Base-by-base conservation (phyloP, 1,140 invertebrate species). In the Colletes gigas region DNA sequence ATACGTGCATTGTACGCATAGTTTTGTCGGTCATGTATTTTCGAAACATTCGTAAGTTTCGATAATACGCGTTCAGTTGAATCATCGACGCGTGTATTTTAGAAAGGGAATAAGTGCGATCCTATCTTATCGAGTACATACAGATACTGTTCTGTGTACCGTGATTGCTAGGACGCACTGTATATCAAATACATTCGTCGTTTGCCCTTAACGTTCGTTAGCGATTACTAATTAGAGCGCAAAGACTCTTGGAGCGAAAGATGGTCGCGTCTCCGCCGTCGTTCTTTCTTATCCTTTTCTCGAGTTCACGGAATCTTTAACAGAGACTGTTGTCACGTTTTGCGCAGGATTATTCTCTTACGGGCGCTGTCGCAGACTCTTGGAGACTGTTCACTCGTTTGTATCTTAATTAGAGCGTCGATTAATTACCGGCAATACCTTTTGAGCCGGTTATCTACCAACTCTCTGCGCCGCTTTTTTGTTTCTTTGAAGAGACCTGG, bases 401-500 rank as follows among this genome's bases (percentile, higher is more conserved):
- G n/a, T 68, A 47, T 50, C 63, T 69, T 17, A 19, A 47, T 54
- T 67, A 50, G 9, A 62, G 41, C 39, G 74, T 17, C 54, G 71
- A 76, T 83, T 70, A 74, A 82, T 82, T 82, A 71, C 44, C 65
- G 17, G n/a, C 19, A n/a, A n/a, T 19, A 59, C 77, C 66, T 47
- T 70, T 79, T 57, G 65, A 82, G 39, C 21, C 66, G 14, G 4
- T 9, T 21, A 4, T 57, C 39, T 73, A 60, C 41, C 14, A 30
- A 19, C 15, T 78, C 65, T 19, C 47, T 73, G 14, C 52, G 30
- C 50, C 15, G 76, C 71, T 41, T 65, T 66, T 60, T 44, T 82
- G 47, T 65, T 68, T 52, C 65, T 54, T 19, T 30, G 70, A 73
- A 54, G 70, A 82, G 68, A 80, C 81, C 78, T 85, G 84, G 84